A percentile compares a stretch with the other conserved stretches of the same genome.
phyloP scores from a whole-genome alignment of 1,140 invertebrate genomes.

The Xylocopa sonorina region DNA sequence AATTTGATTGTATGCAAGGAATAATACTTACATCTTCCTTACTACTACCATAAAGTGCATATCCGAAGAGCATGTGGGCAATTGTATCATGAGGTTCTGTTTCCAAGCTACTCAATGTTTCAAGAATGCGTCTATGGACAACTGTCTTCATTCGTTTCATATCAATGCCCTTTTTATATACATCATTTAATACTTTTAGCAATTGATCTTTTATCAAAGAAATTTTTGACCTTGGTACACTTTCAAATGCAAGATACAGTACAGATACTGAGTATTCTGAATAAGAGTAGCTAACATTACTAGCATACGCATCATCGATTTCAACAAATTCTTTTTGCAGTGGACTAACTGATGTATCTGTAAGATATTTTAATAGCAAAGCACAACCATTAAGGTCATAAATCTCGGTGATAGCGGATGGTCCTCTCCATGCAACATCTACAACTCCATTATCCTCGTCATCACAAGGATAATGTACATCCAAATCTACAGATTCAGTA shows the following conservation, averaged over 20 bases:
- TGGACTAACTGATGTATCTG: conserved; percentile 91
- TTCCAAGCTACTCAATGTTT: conserved; percentile 88
- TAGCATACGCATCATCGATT: conserved; percentile 90
- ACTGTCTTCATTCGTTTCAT: conserved; percentile 89
- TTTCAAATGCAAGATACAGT: conserved; percentile 88
- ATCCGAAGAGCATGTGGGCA: conserved; percentile 89
- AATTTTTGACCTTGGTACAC: conserved; percentile 89
- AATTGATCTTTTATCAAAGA: conserved; percentile 85
- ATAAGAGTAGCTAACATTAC: conserved; percentile 86
- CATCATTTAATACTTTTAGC: conserved; percentile 82
- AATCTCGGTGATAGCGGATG: conserved; percentile 84
- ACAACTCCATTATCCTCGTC: conserved; percentile 93
- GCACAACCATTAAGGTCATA: conserved; percentile 85
- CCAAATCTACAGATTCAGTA: conserved; percentile 79
- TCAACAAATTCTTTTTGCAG: conserved; percentile 93
- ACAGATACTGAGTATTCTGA: conserved; percentile 88
- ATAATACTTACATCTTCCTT: conserved; percentile 87
- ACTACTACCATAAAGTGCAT: conserved; percentile 90
- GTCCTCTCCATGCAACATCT: conserved; percentile 91
- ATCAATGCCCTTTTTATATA: conserved; percentile 85
- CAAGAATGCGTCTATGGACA: conserved; percentile 88
- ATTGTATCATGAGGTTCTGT: conserved; percentile 89
- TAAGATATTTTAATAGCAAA: conserved; percentile 92
- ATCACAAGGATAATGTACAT: conserved; percentile 90
- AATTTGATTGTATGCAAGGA: background rate